phyloP scores from a whole-genome alignment of 2,888 invertebrate genomes.

The Argyresthia albistria region DNA sequence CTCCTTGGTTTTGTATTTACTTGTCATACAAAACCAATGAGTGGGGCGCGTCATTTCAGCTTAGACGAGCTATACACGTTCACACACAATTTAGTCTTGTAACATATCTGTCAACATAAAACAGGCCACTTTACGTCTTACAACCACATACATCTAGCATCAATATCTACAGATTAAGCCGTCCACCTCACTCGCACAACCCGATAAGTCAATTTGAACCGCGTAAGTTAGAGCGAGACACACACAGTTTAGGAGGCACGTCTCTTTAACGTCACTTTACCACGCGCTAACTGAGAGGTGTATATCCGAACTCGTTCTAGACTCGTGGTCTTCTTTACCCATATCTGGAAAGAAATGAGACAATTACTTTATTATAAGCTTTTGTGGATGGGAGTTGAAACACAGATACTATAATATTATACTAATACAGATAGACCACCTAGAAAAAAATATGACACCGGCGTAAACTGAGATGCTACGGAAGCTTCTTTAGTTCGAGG shows the following conservation, averaged over 20 bases:
- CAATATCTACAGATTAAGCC: constrained; percentile 6
- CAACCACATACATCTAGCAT: neutral
- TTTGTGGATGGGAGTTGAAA: neutral
- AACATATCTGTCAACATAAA: too few species aligned
- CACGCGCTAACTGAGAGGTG: constrained; percentile 86
- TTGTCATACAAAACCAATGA: too few species aligned
- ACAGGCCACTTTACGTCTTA: too few species aligned
- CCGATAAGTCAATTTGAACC: constrained; percentile 10
- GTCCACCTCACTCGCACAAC: constrained; percentile 11
- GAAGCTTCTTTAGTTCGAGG: too few species aligned
- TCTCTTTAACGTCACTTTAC: constrained; percentile 90
- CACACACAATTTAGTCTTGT: too few species aligned
- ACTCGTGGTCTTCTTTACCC: constrained; percentile 84
- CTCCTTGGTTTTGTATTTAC: too few species aligned
- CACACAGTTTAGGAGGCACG: constrained; percentile 77
- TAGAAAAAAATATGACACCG: too few species aligned
- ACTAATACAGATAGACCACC: too few species aligned
- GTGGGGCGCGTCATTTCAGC: too few species aligned
- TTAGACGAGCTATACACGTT: too few species aligned
- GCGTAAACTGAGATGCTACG: too few species aligned
- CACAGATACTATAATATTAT: too few species aligned
- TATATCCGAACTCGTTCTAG: constrained; percentile 86
- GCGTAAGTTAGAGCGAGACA: constrained; percentile 2
- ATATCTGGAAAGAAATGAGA: constrained; percentile 77
- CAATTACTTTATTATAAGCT: neutral